Base-by-base conservation (phyloP, 1,140 invertebrate species). In the Trachelipus rathkii region DNA sequence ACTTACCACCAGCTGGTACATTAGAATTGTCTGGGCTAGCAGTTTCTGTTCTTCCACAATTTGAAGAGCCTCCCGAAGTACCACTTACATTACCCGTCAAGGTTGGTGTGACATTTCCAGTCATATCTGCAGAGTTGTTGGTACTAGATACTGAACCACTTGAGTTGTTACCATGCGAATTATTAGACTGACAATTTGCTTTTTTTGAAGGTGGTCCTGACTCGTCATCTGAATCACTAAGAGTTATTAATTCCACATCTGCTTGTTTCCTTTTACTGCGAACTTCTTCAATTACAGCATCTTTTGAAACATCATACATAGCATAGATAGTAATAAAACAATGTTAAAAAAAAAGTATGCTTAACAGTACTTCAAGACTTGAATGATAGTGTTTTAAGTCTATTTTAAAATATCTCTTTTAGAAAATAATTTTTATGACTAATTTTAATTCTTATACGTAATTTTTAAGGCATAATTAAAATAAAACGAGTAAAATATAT, bases 261-360 rank as follows among this genome's bases (percentile, higher is more conserved):
- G 50, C 50, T 15, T 60, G 11, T 8, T 60, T 60, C 50, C 50
- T 60, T 60, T 60, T 60, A 60, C 19, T 60, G 50, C 50, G 50
- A 60, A 60, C 50, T n/a, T n/a, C n/a, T n/a, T 60, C 50, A 60
- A 60, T 60, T 60, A 60, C 50, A 60, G 50, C 11, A 19, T 60
- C 50, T 60, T n/a, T 2, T 33, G 33, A 33, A 33, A 33, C 33
- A 33, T 33, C 33, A 6, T 33, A 33, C n/a, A n/a, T n/a, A n/a
- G n/a, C n/a, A n/a, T n/a, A n/a, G n/a, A n/a, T n/a, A n/a, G n/a
- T n/a, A n/a, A n/a, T n/a, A n/a, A n/a, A n/a, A n/a, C n/a, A n/a
- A n/a, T n/a, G n/a, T n/a, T n/a, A n/a, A n/a, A n/a, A n/a, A n/a
- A n/a, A n/a, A n/a, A n/a, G n/a, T n/a, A 1, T 33, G 33, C 33